These are phyloP conservation scores for Dolichomitus sp. DNA, from an alignment of 2,888 invertebrate genomes.

Conservation along the genomic window DNA sequence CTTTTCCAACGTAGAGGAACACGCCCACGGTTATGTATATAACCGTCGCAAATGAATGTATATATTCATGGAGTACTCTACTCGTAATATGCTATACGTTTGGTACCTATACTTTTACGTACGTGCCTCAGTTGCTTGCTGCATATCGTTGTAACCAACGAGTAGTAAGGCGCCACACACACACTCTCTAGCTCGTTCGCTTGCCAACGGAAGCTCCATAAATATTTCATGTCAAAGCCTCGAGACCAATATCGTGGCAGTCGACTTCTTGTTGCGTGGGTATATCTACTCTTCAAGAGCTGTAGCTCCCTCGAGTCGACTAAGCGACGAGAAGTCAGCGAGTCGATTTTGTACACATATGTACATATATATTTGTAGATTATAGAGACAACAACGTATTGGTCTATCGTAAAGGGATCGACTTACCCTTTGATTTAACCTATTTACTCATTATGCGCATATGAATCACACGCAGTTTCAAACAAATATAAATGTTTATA, in stretches of 20 bases:
- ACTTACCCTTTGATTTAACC: constrained; percentile 16
- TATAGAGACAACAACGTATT: constrained; percentile 15
- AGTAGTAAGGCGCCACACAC: constrained; percentile 22
- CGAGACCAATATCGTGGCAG: constrained; percentile 58
- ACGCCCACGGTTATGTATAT: constrained; percentile 12
- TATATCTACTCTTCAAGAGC: constrained; percentile 12
- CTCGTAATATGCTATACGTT: constrained; percentile 43
- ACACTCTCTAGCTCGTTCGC: constrained; percentile 26
- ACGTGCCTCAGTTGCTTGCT: not conserved
- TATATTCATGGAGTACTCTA: constrained; percentile 58
- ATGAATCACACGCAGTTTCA: not conserved
- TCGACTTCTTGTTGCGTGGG: constrained; percentile 40
- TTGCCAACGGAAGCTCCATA: constrained; percentile 56
- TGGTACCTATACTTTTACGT: constrained; percentile 34
- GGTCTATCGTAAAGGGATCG: not conserved
- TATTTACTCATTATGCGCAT: not conserved
- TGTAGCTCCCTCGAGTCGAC: constrained; percentile 12
- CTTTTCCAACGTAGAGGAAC: constrained; percentile 20
- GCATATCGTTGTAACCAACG: constrained; percentile 31
- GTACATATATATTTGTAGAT: constrained; percentile 2
- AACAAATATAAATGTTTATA: not conserved
- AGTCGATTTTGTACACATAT: constrained; percentile 22
- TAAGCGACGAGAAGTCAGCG: constrained; percentile 20
- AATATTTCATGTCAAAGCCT: constrained; percentile 66
- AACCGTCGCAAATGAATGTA: constrained; percentile 53